Percentiles rank a stretch among this genome's conserved stretches.
Evolutionary conservation across 1,140 invertebrate species (phyloP).

Genomic region (Nylanderia fulva): DNA sequence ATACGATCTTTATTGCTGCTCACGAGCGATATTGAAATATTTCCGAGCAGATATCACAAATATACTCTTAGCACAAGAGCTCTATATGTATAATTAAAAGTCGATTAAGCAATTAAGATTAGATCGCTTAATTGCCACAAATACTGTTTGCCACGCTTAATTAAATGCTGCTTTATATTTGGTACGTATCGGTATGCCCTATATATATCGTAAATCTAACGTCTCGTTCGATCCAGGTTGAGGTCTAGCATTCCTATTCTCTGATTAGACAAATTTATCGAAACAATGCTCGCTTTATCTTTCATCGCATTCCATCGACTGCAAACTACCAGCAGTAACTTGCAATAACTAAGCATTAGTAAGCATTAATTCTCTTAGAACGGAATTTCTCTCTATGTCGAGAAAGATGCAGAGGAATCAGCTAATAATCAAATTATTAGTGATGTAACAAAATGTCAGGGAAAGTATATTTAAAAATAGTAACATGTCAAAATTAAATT

Average conservation of each 20-base stretch:
- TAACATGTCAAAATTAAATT: no score
- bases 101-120: slow-evolving; percentile 75
- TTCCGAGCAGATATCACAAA: slow-evolving; percentile 57
- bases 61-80: slow-evolving; percentile 55
- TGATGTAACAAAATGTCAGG: background rate
- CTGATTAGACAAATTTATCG: slow-evolving; percentile 56
- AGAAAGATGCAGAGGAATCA: background rate
- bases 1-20: slow-evolving; percentile 69
- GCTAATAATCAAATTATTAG: background rate
- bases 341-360: background rate
- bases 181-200: slow-evolving; percentile 34
- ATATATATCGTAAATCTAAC: background rate
- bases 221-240: slow-evolving; percentile 34
- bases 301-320: slow-evolving; percentile 33
- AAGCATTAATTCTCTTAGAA: slow-evolving; percentile 1
- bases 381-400: background rate
- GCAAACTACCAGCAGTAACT: background rate
- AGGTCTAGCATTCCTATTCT: slow-evolving; percentile 30
- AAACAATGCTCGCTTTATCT: slow-evolving; percentile 43
- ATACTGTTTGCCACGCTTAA: slow-evolving; percentile 64
- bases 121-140: slow-evolving; percentile 66
- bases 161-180: slow-evolving; percentile 62
- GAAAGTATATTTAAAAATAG: background rate
- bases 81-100: slow-evolving; percentile 68
- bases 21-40: slow-evolving; percentile 70